Conservation (phyloP, 2,797 vertebrate species). For the Aphelocoma californica region DNA sequence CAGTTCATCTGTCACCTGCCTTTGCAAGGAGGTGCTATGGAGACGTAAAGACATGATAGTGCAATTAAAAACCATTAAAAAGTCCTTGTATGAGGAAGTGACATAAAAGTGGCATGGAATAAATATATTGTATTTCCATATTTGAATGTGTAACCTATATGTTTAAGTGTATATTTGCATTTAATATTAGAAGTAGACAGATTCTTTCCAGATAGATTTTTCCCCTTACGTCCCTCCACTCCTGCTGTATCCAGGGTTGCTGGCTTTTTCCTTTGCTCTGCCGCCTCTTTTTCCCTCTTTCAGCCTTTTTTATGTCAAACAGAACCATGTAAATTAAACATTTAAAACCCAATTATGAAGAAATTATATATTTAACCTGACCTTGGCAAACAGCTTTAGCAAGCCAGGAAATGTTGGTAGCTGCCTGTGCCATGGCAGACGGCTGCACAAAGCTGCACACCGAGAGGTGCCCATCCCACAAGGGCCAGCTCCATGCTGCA, state of each 20-base stretch:
- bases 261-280: neutral
- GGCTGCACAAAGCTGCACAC: accelerated
- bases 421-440: neutral
- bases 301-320: neutral
- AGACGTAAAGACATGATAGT: neutral
- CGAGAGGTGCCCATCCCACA: neutral
- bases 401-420: neutral
- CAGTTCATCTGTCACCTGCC: neutral
- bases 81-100: neutral
- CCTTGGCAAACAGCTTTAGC: neutral
- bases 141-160: neutral
- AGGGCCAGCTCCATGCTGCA: neutral
- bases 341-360: neutral
- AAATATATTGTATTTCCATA: neutral
- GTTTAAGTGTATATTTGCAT: neutral
- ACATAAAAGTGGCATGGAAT: neutral
- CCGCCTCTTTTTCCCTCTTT: neutral
- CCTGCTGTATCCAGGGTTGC: neutral
- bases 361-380: neutral
- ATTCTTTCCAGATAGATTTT: neutral
- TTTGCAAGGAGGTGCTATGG: neutral
- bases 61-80: neutral
- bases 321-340: neutral
- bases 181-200: neutral
- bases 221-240: neutral